Evolutionary conservation across 2,113 vertebrate species (phyloP), one percentile per base, ranked within the genome.

Genomic region (Otolemur garnettii): DNA sequence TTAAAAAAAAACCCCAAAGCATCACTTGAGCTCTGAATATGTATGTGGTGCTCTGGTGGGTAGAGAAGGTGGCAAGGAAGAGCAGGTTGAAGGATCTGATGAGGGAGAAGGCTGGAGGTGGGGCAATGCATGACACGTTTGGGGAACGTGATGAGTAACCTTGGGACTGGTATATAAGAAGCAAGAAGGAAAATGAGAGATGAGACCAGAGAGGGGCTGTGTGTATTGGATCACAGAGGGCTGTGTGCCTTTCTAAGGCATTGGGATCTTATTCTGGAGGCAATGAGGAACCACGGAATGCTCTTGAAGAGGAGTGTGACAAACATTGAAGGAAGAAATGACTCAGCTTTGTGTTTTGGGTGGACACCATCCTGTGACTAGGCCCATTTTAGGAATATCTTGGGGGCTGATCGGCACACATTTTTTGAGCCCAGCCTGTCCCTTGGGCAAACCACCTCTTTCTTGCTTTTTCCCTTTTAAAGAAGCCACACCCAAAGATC

Each of bases 381-480:
- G 35, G 28, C 8, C 24, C 66, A n/a, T 22, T 79, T 88, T 85
- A 86, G 78, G 59, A 72, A 95, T 88, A 81, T 82, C 66, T 90
- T 85, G 75, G 22, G n/a, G 66, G 60, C 14, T 15, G 26, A 80
- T 45, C 7, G 88, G 45, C 35, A 68, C 33, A 6, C n/a, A 53
- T 90, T 87, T 62, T 87, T 57, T 42, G 30, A 62, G 35, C 62
- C 57, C 50, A 83, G 38, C 11, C 35, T 82, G 45, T 95, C 11
- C 53, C 35, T 22, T 72, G 53, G 55, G 35, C n/a, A 81, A 69
- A 66, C 19, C 21, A 69, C 59, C 22, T 72, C 26, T 87, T 66
- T 42, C 57, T 77, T 33, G 74, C 38, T n/a, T 68, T 86, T 93
- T 91, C 26, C 45, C 79, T 72, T 89, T 75, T 92, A 79, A 95